These are phyloP conservation scores for Poeciliopsis retropinna DNA, from an alignment of 2,113 vertebrate genomes.

Conservation along the genomic window DNA sequence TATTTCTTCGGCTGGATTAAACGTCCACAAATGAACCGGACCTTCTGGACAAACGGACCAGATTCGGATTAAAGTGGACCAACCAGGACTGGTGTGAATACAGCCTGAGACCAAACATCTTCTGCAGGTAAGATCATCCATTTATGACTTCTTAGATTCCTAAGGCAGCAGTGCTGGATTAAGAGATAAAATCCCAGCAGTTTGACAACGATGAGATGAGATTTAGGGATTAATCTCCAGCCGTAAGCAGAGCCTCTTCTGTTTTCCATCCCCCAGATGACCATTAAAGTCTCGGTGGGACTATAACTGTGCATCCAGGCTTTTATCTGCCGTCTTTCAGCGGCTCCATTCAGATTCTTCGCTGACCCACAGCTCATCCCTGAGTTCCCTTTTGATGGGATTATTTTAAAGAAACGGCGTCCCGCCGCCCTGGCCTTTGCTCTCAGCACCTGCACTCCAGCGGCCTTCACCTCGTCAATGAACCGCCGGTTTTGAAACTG, in stretches of 20 bases:
- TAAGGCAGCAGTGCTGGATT: slow-evolving; percentile 12
- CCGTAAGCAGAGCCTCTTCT: slow-evolving; percentile 24
- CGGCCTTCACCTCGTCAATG: slow-evolving; percentile 48
- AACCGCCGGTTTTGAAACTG: slow-evolving; percentile 57
- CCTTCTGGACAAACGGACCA: no score
- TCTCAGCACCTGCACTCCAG: slow-evolving; percentile 56
- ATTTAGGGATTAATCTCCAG: slow-evolving; percentile 24
- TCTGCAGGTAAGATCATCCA: background rate
- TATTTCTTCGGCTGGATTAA: no score
- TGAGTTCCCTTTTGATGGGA: slow-evolving; percentile 42
- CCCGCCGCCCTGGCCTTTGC: slow-evolving; percentile 12
- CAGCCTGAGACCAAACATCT: no score
- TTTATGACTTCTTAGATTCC: background rate
- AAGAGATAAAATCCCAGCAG: background rate
- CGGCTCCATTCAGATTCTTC: slow-evolving; percentile 42
- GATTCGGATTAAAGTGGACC: no score
- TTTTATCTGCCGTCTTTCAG: slow-evolving; percentile 59
- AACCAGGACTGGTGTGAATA: no score
- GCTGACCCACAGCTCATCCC: slow-evolving; percentile 47
- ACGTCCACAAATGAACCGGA: no score
- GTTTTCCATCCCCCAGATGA: slow-evolving; percentile 34
- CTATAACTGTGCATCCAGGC: slow-evolving; percentile 45
- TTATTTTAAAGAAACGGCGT: slow-evolving; percentile 24
- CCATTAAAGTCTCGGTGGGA: slow-evolving; percentile 38
- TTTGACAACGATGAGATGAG: background rate